Base-by-base conservation (phyloP, 2,797 vertebrate genomes). In the Halcyon smyrnensis region DNA sequence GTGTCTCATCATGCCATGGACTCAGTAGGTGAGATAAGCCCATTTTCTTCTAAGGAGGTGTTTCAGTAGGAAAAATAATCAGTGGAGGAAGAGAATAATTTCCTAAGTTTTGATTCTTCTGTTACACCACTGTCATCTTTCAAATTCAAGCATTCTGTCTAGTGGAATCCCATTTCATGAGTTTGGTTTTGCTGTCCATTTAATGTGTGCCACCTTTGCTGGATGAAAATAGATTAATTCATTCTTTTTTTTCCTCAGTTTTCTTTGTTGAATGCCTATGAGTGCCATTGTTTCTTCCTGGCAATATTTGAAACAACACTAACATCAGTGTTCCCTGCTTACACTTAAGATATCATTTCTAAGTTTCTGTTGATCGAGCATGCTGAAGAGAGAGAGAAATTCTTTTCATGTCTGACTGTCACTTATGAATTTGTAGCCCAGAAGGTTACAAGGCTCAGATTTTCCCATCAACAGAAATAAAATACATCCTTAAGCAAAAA, bases 101-200 rank as follows among this genome's bases (percentile, higher is more conserved):
- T 90, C 76, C 76, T 76, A 91, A 85, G 50, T 94, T 93, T 88
- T 7, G 3, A 59, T 79, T 63, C 25, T 88, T 92, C 84, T 76
- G 73, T 93, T 92, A 76, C 63, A 81, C 0, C 8, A 75, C 81
- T 89, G 80, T 94, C 78, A 70, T 82, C 93, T 94, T 82, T 87
- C 91, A 93, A 84, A 95, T 95, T 97, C 82, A 92, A 95, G 82
- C 79, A 88, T 93, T 96, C 89, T 87, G 90, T 96, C 95, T 96
- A 96, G 95, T 96, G 89, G 90, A 92, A 85, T 91, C 81, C 71
- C 87, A 53, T 77, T 89, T 96, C 39, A 90, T 32, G 74, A 91
- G 21, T 56, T 76, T 91, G 46, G 59, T 81, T 95, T 88, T 92
- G 28, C 43, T 69, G 76, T 41, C 48, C 81, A 86, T 90, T 91